phyloP scores from a whole-genome alignment of 2,888 invertebrate species.

The Gymnocheta viridis region DNA sequence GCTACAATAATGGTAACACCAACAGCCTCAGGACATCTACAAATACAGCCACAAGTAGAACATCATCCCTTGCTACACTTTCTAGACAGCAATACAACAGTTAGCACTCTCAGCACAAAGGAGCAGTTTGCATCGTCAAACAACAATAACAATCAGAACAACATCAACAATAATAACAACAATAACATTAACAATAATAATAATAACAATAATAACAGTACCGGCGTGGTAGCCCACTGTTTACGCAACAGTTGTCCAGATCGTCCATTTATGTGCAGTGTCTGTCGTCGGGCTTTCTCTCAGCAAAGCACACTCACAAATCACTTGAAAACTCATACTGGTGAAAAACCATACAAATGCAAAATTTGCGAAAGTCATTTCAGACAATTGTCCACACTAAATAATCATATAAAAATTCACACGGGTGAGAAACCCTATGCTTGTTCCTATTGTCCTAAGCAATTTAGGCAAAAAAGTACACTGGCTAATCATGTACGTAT shows the following conservation, averaged over 20 bases:
- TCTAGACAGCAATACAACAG: constrained; percentile 79
- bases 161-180: constrained; percentile 71
- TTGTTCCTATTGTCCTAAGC: constrained; percentile 80
- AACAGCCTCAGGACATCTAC: constrained; percentile 65
- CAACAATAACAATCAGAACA: constrained; percentile 73
- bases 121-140: constrained; percentile 69
- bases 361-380: constrained; percentile 79
- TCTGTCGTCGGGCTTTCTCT: constrained; percentile 78
- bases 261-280: constrained; percentile 78
- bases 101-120: constrained; percentile 77
- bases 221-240: constrained; percentile 71
- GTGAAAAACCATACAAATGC: constrained; percentile 79
- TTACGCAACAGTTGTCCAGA: constrained; percentile 74
- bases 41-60: constrained; percentile 76
- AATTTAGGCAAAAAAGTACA: constrained; percentile 80
- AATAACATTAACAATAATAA: constrained; percentile 65
- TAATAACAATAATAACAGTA: constrained; percentile 69
- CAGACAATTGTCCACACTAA: constrained; percentile 79
- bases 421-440: constrained; percentile 79
- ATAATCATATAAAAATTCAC: constrained; percentile 80
- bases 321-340: constrained; percentile 79
- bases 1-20: constrained; percentile 68
- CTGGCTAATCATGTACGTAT: constrained; percentile 78
- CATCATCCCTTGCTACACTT: constrained; percentile 79
- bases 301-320: constrained; percentile 79